Conservation (phyloP, 2,797 vertebrate genomes). For the Alexandromys oeconomus region DNA sequence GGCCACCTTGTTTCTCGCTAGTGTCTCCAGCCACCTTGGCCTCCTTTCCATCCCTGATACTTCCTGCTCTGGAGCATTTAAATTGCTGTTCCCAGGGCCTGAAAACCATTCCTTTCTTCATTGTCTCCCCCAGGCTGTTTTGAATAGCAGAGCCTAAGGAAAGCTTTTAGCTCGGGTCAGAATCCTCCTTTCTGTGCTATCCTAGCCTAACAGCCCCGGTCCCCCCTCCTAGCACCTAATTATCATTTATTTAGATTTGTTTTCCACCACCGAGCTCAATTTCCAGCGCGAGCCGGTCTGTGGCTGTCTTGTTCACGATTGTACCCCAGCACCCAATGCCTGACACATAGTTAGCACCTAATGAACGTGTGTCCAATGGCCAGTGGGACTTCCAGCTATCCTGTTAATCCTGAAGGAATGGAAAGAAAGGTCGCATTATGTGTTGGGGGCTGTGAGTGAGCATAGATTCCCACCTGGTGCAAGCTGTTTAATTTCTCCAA, state of each 20-base stretch:
- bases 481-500: slow-evolving; percentile 64
- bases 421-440: slow-evolving; percentile 66
- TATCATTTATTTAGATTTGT: slow-evolving; percentile 24
- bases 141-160: not conserved
- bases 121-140: not conserved
- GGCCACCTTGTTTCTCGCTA: not conserved
- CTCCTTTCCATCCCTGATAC: not conserved
- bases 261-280: not conserved
- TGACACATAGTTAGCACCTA: slow-evolving; percentile 49
- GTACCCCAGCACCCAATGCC: not conserved
- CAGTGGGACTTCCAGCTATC: not conserved
- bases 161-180: not conserved
- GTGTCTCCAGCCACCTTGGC: not conserved
- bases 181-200: not conserved
- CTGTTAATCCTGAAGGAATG: slow-evolving; percentile 13
- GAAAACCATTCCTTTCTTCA: not conserved
- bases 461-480: slow-evolving; percentile 28
- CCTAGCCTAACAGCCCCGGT: not conserved
- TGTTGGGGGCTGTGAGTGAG: not conserved
- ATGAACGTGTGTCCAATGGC: slow-evolving; percentile 31
- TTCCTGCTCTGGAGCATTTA: slow-evolving; percentile 7
- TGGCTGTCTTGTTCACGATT: not conserved
- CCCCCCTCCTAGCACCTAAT: slow-evolving; percentile 36
- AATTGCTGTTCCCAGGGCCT: not conserved
- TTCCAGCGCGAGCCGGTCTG: not conserved